Percentiles rank a stretch among this genome's conserved stretches.
phyloP scores from a whole-genome alignment of 2,888 invertebrate species.

The Drosophila neotestacea region DNA sequence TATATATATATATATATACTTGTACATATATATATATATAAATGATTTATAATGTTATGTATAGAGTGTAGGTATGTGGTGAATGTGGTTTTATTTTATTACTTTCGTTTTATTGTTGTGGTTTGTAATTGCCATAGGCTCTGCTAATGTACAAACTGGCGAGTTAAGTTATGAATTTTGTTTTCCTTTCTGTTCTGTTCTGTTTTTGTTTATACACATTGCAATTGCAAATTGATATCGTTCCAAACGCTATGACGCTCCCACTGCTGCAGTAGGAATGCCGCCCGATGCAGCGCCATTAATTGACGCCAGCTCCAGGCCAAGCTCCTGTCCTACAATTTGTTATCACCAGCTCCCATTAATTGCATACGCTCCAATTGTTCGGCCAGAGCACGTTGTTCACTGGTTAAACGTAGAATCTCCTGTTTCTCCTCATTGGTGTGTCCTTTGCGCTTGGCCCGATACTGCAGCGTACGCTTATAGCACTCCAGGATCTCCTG shows the following conservation, averaged over 20 bases:
- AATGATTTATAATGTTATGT: conserved; percentile 12
- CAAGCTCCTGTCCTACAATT: conserved; percentile 75
- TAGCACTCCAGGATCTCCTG: conserved; percentile 93
- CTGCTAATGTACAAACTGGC: conserved; percentile 54
- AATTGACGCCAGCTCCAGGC: conserved; percentile 76
- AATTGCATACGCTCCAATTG: conserved; percentile 82
- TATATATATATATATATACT: conserved; percentile 22
- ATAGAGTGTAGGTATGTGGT: conserved; percentile 21
- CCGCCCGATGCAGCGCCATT: conserved; percentile 77
- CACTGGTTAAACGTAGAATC: conserved; percentile 90
- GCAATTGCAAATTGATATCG: conserved; percentile 54
- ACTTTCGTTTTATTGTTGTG: conserved; percentile 1
- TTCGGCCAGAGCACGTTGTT: conserved; percentile 86
- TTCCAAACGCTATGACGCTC: conserved; percentile 51
- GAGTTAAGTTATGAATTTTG: conserved; percentile 39
- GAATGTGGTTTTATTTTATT: neutral
- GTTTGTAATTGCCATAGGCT: conserved; percentile 25
- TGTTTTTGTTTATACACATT: conserved; percentile 45
- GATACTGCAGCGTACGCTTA: conserved; percentile 91
- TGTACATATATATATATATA: conserved; percentile 18
- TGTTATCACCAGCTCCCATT: conserved; percentile 34
- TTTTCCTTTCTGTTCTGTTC: neutral
- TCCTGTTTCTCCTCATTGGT: conserved; percentile 93
- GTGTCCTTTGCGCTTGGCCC: conserved; percentile 92
- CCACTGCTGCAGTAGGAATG: conserved; percentile 48